These are phyloP conservation scores for Numenius phaeopus DNA, from an alignment of 2,797 vertebrate species.

Conservation along the genomic window DNA sequence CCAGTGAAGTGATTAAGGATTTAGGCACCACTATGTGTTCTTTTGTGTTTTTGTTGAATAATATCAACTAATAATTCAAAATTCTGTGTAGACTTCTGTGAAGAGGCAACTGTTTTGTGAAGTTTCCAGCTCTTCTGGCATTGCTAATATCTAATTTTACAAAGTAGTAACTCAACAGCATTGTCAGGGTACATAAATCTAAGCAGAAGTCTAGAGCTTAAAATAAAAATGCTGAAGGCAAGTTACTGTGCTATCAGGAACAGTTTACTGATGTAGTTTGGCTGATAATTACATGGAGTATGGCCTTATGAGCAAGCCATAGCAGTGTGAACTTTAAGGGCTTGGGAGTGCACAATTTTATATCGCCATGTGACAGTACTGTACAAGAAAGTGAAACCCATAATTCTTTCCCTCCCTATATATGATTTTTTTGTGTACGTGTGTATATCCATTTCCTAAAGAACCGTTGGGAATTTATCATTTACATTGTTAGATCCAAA, in stretches of 20 bases:
- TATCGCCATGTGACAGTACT: not conserved
- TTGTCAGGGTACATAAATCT: conserved; percentile 60
- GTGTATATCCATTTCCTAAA: not conserved
- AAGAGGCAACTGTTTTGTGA: not conserved
- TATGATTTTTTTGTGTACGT: not conserved
- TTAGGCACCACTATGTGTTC: not conserved
- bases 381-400: not conserved
- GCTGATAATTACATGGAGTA: conserved; percentile 22
- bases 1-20: not conserved
- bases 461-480: not conserved
- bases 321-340: not conserved
- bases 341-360: not conserved
- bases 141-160: not conserved
- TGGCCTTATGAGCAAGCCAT: not conserved
- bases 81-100: not conserved
- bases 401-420: not conserved
- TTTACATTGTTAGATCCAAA: not conserved
- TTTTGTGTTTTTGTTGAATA: not conserved
- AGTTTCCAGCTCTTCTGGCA: conserved; percentile 7
- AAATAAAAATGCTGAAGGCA: conserved; percentile 54
- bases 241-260: conserved; percentile 1
- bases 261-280: conserved; percentile 36
- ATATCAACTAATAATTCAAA: not conserved
- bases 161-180: not conserved
- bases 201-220: not conserved